A percentile compares a stretch with the other conserved stretches of the same genome.
These are phyloP conservation scores for Nephrotoma guestfalica DNA, from an alignment of 2,888 invertebrate genomes.

Conservation along the genomic window DNA sequence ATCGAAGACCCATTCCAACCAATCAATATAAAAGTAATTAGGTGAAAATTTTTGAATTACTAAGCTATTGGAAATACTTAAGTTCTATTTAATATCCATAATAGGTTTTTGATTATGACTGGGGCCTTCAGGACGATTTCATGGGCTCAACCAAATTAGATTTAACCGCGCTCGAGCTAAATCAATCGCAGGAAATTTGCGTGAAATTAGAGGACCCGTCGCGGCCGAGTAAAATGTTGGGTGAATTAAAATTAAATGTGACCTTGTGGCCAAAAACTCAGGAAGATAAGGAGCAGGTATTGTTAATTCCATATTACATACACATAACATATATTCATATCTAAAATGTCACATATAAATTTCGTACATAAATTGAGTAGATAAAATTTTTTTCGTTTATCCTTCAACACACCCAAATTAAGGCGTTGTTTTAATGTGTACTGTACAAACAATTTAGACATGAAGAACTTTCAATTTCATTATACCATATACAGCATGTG, in stretches of 20 bases:
- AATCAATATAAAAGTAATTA: constrained; percentile 64
- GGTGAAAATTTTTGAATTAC: neutral
- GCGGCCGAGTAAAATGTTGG: constrained; percentile 53
- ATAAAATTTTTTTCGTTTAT: neutral
- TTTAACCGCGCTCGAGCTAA: constrained; percentile 67
- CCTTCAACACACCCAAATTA: neutral
- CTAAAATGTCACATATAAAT: neutral
- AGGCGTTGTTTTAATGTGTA: neutral
- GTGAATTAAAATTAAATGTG: constrained; percentile 67
- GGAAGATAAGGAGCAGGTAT: constrained; percentile 87
- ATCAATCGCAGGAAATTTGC: constrained; percentile 57
- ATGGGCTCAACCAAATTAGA: constrained; percentile 88
- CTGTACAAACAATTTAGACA: neutral
- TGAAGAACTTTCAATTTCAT: neutral
- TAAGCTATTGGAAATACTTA: constrained; percentile 3
- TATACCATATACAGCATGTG: neutral
- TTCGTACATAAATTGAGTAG: neutral
- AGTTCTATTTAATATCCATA: neutral
- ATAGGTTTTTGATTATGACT: constrained; percentile 92
- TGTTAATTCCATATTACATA: neutral
- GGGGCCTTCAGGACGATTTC: constrained; percentile 93
- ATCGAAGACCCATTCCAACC: constrained; percentile 82
- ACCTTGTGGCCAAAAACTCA: constrained; percentile 87
- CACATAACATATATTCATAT: neutral
- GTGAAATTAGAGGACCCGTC: constrained; percentile 67